These are phyloP conservation scores for Corythoichthys haematopterus DNA, from an alignment of 2,113 vertebrate genomes.

Conservation along the genomic window DNA sequence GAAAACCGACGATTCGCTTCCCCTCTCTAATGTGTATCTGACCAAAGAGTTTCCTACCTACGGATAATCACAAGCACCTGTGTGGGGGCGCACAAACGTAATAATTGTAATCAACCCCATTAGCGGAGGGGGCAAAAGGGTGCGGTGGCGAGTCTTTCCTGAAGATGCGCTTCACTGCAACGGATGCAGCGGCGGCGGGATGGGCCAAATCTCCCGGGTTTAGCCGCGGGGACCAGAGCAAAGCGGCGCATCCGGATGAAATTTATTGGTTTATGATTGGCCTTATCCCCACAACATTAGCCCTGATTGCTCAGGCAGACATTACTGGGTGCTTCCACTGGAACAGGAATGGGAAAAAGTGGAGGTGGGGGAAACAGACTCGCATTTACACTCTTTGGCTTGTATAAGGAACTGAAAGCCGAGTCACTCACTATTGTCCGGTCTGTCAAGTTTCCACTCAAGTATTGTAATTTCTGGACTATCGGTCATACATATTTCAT, in stretches of 20 bases:
- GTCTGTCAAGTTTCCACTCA: not conserved
- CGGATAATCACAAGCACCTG: slow-evolving; percentile 72
- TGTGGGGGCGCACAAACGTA: slow-evolving; percentile 32
- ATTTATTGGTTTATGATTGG: slow-evolving; percentile 74
- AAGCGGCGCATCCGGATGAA: slow-evolving; percentile 59
- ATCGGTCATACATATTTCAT: too few relatives aligned
- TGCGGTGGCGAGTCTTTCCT: slow-evolving; percentile 72
- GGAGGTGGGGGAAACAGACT: slow-evolving; percentile 32
- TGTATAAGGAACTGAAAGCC: slow-evolving; percentile 40
- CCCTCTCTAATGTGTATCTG: slow-evolving; percentile 56
- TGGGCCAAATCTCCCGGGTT: slow-evolving; percentile 65
- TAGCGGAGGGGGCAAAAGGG: slow-evolving; percentile 63
- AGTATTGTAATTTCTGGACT: not conserved
- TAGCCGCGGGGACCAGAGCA: slow-evolving; percentile 52
- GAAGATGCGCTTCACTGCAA: slow-evolving; percentile 68
- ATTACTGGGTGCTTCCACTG: slow-evolving; percentile 71
- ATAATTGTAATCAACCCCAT: slow-evolving; percentile 68
- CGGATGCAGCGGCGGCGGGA: slow-evolving; percentile 35
- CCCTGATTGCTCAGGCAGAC: slow-evolving; percentile 72
- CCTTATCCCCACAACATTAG: slow-evolving; percentile 71
- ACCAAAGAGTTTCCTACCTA: slow-evolving; percentile 62
- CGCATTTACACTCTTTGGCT: not conserved
- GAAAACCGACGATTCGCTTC: slow-evolving; percentile 45
- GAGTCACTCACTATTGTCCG: not conserved
- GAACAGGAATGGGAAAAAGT: slow-evolving; percentile 34